A percentile compares a stretch with the other conserved stretches of the same genome.
Conservation (phyloP, 2,113 vertebrate species). For the Chiloscyllium plagiosum region DNA sequence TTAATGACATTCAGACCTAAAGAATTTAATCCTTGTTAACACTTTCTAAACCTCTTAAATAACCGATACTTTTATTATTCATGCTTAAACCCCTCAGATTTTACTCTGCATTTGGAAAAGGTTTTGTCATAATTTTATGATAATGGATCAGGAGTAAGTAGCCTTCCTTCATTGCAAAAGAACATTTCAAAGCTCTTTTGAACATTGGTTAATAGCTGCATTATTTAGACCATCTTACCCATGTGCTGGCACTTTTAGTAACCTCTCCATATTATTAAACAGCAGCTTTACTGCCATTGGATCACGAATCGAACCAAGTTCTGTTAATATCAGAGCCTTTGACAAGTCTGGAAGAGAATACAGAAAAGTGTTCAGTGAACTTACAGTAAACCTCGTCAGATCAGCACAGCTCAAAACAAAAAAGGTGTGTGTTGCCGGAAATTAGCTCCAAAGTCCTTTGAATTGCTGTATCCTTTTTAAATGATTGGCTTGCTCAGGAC, state of each 20-base stretch:
- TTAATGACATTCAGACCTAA: background rate
- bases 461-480: too few species aligned
- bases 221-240: conserved; percentile 57
- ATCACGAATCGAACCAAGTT: conserved; percentile 75
- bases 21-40: background rate
- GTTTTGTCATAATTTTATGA: background rate
- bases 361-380: background rate
- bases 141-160: background rate
- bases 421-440: background rate
- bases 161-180: background rate
- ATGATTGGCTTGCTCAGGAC: too few species aligned
- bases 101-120: background rate
- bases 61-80: background rate
- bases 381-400: too few species aligned
- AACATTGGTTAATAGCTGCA: background rate
- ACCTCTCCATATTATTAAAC: conserved; percentile 70
- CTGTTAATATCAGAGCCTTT: conserved; percentile 76
- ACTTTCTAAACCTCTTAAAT: background rate
- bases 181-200: background rate
- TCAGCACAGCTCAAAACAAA: background rate
- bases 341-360: conserved; percentile 60
- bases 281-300: conserved; percentile 69
- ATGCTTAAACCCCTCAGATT: background rate
- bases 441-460: background rate
- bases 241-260: conserved; percentile 67